A percentile compares a stretch with the other conserved stretches of the same genome.
phyloP scores from a whole-genome alignment of 1,140 invertebrate species.

The Spodoptera frugiperda region DNA sequence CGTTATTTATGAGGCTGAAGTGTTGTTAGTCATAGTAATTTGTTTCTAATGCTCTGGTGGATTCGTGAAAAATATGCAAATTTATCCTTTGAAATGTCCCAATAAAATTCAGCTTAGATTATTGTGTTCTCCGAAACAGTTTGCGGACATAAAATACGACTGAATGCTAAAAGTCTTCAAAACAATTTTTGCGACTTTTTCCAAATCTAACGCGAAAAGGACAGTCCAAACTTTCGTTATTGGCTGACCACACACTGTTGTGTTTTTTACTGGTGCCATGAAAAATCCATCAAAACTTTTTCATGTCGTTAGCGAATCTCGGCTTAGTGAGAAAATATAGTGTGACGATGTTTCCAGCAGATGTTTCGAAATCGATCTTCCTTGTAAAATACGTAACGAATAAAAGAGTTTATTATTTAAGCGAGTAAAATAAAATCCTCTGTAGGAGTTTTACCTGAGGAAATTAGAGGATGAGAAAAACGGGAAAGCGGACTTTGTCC shows the following conservation, averaged over 20 bases:
- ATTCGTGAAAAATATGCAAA: neutral
- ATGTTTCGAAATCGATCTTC: slow-evolving; percentile 49
- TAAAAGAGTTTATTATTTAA: slow-evolving; percentile 1
- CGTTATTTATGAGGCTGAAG: slow-evolving; percentile 2
- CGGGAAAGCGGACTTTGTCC: neutral
- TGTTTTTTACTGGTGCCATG: slow-evolving; percentile 66
- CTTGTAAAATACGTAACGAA: slow-evolving; percentile 24
- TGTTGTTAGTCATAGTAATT: neutral
- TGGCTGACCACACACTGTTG: slow-evolving; percentile 63
- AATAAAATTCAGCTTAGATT: neutral
- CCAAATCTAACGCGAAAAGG: slow-evolving; percentile 38
- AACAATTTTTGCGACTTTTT: slow-evolving; percentile 2
- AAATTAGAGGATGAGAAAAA: slow-evolving; percentile 7
- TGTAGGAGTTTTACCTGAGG: slow-evolving; percentile 7
- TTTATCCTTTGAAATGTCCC: neutral
- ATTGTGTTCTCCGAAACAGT: neutral
- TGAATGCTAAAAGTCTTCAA: neutral
- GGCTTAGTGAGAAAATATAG: slow-evolving; percentile 57
- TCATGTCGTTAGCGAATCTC: slow-evolving; percentile 69
- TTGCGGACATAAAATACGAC: neutral
- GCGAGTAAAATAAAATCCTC: neutral
- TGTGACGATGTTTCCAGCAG: slow-evolving; percentile 44
- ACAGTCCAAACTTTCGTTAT: slow-evolving; percentile 62
- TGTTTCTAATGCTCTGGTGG: slow-evolving; percentile 12
- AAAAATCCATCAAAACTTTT: slow-evolving; percentile 76